These are phyloP conservation scores for Leucoptera coffeella DNA, from an alignment of 2,888 invertebrate genomes.

Conservation along the genomic window DNA sequence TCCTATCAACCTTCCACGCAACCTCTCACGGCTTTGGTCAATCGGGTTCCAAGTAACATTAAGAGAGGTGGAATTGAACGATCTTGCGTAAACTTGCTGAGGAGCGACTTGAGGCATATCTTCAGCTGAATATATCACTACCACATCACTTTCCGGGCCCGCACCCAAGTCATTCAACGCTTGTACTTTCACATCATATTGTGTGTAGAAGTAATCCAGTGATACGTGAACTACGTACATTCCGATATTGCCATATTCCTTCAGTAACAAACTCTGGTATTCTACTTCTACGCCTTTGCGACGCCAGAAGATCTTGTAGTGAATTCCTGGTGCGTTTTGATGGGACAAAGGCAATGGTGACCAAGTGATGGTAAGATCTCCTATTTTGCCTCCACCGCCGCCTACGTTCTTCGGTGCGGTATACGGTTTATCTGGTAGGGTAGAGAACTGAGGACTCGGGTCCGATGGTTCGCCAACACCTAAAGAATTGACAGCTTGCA, in stretches of 20 bases:
- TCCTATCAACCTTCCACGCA: slow-evolving; percentile 87
- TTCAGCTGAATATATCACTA: slow-evolving; percentile 78
- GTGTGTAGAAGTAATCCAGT: slow-evolving; percentile 68
- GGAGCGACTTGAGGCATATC: slow-evolving; percentile 91
- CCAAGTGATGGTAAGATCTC: slow-evolving; percentile 91
- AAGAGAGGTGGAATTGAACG: slow-evolving; percentile 88
- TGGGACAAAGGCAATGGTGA: slow-evolving; percentile 67
- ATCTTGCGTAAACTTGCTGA: slow-evolving; percentile 67
- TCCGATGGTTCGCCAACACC: slow-evolving; percentile 78
- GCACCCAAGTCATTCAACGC: slow-evolving; percentile 73
- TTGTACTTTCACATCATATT: slow-evolving; percentile 83
- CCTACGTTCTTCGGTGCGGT: slow-evolving; percentile 73
- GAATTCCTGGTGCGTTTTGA: slow-evolving; percentile 84
- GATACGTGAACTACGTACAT: slow-evolving; percentile 73
- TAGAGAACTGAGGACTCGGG: slow-evolving; percentile 82
- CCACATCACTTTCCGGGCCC: slow-evolving; percentile 75
- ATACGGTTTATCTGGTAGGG: slow-evolving; percentile 72
- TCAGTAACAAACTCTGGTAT: slow-evolving; percentile 66
- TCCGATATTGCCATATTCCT: slow-evolving; percentile 69
- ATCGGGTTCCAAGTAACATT: slow-evolving; percentile 90
- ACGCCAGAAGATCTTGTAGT: slow-evolving; percentile 88
- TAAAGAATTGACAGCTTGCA: slow-evolving; percentile 79
- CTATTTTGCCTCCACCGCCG: slow-evolving; percentile 94
- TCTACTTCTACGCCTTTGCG: slow-evolving; percentile 65
- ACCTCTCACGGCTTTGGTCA: slow-evolving; percentile 72